These are phyloP conservation scores for Mya arenaria DNA, from an alignment of 1,140 invertebrate genomes.

Conservation along the genomic window DNA sequence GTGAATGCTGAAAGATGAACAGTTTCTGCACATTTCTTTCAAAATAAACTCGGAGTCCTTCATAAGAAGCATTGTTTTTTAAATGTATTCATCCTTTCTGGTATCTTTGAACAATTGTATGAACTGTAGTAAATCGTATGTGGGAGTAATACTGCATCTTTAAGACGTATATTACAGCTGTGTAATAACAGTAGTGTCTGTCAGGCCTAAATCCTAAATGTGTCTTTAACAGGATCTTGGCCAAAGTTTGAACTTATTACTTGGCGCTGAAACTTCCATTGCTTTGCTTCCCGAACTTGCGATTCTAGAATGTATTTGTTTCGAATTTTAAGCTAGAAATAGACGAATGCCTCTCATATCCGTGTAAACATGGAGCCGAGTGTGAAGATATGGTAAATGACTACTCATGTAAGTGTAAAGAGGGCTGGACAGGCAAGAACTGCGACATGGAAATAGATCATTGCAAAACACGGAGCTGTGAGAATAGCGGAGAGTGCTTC, in stretches of 20 bases:
- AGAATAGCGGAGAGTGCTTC: neutral
- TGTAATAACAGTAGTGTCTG: neutral
- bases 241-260: neutral
- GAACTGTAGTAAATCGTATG: too few relatives aligned
- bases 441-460: conserved; percentile 86
- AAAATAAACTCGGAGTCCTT: too few relatives aligned
- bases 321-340: conserved; percentile 83
- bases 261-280: neutral
- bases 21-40: too few relatives aligned
- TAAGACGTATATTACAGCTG: neutral
- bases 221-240: neutral
- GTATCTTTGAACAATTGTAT: too few relatives aligned
- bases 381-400: conserved; percentile 87
- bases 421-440: conserved; percentile 95
- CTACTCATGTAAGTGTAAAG: conserved; percentile 89
- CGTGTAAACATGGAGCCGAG: conserved; percentile 77
- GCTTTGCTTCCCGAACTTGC: neutral
- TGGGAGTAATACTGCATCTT: too few relatives aligned
- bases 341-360: conserved; percentile 64
- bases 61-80: too few relatives aligned
- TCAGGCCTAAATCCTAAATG: neutral
- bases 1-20: too few relatives aligned
- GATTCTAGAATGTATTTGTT: neutral
- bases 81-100: too few relatives aligned
- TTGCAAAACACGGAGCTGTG: conserved; percentile 61